Evolutionary conservation across 1,140 invertebrate genomes (phyloP), one percentile per base, ranked within the genome.

Genomic region (Drosophila aff.): DNA sequence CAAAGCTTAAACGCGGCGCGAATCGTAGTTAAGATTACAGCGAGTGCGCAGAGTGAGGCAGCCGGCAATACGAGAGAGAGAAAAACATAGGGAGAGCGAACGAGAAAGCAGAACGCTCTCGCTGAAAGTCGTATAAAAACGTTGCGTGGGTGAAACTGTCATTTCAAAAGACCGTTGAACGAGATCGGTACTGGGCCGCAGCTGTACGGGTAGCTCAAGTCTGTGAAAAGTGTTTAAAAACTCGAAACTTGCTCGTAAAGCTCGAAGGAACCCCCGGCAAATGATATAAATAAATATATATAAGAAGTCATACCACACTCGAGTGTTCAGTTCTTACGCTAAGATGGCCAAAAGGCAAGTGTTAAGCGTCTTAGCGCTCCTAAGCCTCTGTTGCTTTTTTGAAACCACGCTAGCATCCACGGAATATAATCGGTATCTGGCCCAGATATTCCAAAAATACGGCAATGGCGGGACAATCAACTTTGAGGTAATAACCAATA

Each of bases 381-480:
- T 84, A 16, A 33, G 76, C 40, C 38, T 90, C 4, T 53, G 68
- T 3, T 43, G 55, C 3, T 3, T 68, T 21, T 66, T 69, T 7
- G 41, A 28, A 26, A 26, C 49, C 1, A 49, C 23, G 4, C 43
- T 69, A 16, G 68, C 73, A 47, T 80, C 91, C 16, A 86, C 66
- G 41, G 91, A 92, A 62, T 92, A 92, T 65, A 92, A 91, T 75
- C 82, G 86, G 41, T 93, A 93, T 78, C 78, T 93, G 75, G 69
- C 81, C 58, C 86, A 92, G 71, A 94, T 95, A 79, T 95, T 95
- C 79, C 91, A 94, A 78, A 95, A 95, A 80, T 95, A 95, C 79
- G 95, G 95, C 57, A 93, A 94, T 64, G 93, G 94, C 79, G 94
- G 94, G 21, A 93, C 94, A 60, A 95, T 95, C 73, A 94, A 94